Percentiles rank a stretch among this genome's conserved stretches.
phyloP scores from a whole-genome alignment of 2,797 vertebrate species.

The Luscinia luscinia region DNA sequence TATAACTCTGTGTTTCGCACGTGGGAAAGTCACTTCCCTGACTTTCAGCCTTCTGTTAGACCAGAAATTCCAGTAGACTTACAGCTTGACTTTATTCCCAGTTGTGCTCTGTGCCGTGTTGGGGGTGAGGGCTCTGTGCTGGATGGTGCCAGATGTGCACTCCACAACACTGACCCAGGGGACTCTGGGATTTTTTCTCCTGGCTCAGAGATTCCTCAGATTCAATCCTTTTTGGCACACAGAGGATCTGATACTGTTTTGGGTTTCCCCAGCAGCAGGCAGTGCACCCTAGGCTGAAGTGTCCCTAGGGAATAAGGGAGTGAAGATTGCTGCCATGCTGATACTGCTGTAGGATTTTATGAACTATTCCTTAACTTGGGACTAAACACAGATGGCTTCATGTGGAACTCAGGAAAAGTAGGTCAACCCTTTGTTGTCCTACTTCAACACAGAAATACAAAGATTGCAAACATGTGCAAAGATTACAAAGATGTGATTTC shows the following conservation, averaged over 20 bases:
- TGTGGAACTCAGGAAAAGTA: neutral
- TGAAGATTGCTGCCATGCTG: neutral
- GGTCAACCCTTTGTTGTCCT: neutral
- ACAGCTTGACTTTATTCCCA: neutral
- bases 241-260: neutral
- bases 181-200: neutral
- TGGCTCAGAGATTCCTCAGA: neutral
- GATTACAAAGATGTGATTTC: neutral
- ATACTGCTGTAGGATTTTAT: neutral
- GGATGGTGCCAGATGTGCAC: accelerated
- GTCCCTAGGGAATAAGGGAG: neutral
- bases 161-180: neutral
- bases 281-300: neutral
- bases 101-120: neutral
- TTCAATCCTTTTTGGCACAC: neutral
- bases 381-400: neutral
- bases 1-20: neutral
- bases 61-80: neutral
- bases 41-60: neutral
- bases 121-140: neutral
- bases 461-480: neutral
- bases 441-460: no score
- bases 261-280: neutral
- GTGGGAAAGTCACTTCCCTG: neutral
- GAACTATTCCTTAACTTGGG: neutral